Conservation (phyloP, 2,797 vertebrate genomes). For the Xenopus petersii region DNA sequence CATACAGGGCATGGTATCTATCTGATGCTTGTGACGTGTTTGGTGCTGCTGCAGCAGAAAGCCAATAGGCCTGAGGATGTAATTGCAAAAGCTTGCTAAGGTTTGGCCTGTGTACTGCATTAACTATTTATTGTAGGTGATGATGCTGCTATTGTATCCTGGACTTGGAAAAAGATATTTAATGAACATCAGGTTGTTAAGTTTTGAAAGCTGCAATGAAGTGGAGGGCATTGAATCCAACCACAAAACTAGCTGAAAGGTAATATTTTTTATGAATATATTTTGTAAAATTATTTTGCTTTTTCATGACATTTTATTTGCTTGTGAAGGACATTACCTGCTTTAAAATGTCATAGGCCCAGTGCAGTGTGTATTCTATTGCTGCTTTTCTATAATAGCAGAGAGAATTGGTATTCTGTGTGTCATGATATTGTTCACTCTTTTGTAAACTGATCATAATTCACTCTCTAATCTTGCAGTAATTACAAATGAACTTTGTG, state of each 20-base stretch:
- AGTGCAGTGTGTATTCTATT: too few relatives aligned
- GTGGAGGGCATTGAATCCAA: constrained; percentile 8
- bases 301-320: too few relatives aligned
- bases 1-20: constrained; percentile 27
- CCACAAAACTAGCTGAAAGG: background rate
- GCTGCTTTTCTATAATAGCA: too few relatives aligned
- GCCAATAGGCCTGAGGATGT: constrained; percentile 37
- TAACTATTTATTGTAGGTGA: constrained; percentile 33
- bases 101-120: constrained; percentile 28
- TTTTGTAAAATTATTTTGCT: background rate
- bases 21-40: constrained; percentile 26
- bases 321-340: too few relatives aligned
- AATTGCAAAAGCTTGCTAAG: constrained; percentile 36
- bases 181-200: constrained; percentile 11
- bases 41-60: constrained; percentile 38
- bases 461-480: background rate
- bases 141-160: constrained; percentile 2
- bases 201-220: constrained; percentile 3
- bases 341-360: too few relatives aligned
- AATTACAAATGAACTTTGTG: background rate
- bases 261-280: background rate
- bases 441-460: too few relatives aligned
- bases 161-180: constrained; percentile 14
- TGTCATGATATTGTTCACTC: too few relatives aligned
- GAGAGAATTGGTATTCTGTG: too few relatives aligned